phyloP scores from a whole-genome alignment of 2,797 vertebrate species.

The Semaprochilodus insignis region DNA sequence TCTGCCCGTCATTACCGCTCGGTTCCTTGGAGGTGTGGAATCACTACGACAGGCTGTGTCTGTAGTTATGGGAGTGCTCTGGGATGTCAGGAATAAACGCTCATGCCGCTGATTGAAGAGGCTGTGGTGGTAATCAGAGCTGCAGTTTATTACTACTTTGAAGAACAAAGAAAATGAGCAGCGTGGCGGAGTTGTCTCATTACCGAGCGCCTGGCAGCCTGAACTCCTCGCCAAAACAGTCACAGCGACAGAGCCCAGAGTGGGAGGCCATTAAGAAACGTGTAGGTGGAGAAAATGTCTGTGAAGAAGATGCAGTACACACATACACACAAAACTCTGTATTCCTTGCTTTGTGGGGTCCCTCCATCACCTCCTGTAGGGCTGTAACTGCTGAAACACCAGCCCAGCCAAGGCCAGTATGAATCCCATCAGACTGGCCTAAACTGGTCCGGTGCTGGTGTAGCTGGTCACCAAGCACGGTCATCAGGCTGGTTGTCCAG shows the following conservation, averaged over 20 bases:
- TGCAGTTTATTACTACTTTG: neutral
- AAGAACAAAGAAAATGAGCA: conserved; percentile 4
- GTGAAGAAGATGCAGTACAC: conserved; percentile 62
- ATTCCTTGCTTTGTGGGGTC: neutral
- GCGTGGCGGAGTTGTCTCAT: neutral
- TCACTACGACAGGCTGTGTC: neutral
- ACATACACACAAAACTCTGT: conserved; percentile 17
- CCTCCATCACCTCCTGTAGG: neutral
- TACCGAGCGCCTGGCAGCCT: conserved; percentile 11
- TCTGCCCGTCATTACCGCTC: neutral
- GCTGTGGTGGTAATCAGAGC: neutral
- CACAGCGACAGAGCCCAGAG: conserved; percentile 46
- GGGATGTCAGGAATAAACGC: neutral
- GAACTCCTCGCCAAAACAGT: conserved; percentile 56
- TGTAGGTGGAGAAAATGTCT: conserved; percentile 62
- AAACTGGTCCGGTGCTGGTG: no score
- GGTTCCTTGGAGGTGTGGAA: neutral
- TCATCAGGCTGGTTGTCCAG: no score
- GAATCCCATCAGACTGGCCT: no score
- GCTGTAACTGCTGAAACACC: no score
- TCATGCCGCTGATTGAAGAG: neutral
- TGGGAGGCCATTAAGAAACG: conserved; percentile 70
- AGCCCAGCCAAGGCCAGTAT: no score
- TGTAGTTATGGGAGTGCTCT: neutral
- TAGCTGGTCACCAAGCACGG: no score